These are phyloP conservation scores for Caenorhabditis parvicauda DNA, from an alignment of 2,888 invertebrate genomes.

Conservation along the genomic window DNA sequence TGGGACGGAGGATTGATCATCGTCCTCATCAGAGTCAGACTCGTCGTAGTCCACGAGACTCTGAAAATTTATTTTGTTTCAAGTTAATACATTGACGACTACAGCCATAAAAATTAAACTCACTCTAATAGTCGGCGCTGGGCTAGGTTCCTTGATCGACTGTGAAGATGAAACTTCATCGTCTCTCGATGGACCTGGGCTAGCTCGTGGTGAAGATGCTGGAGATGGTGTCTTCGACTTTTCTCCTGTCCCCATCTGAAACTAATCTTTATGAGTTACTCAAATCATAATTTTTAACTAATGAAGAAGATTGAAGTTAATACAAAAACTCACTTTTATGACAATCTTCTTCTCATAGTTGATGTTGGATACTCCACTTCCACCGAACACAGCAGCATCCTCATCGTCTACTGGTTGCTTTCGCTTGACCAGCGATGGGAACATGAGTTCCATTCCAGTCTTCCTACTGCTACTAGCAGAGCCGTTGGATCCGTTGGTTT, in stretches of 20 bases:
- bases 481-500: constrained; percentile 5
- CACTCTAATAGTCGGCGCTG: constrained; percentile 22
- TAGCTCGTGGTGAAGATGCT: constrained; percentile 20
- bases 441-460: constrained; percentile 52
- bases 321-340: constrained; percentile 28
- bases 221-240: constrained; percentile 27
- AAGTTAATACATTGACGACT: neutral
- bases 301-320: constrained; percentile 7
- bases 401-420: constrained; percentile 39
- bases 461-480: no score
- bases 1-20: constrained; percentile 24
- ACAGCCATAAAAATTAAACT: neutral
- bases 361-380: constrained; percentile 7
- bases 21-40: constrained; percentile 39
- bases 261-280: neutral
- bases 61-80: constrained; percentile 14
- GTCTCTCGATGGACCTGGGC: constrained; percentile 32
- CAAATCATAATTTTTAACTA: neutral
- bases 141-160: constrained; percentile 24
- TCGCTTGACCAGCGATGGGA: constrained; percentile 45
- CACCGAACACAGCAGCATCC: constrained; percentile 27
- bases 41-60: constrained; percentile 46
- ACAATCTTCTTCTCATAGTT: constrained; percentile 34
- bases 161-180: constrained; percentile 46
- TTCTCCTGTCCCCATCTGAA: constrained; percentile 24